These are phyloP conservation scores for Lonchura striata DNA, from an alignment of 2,113 vertebrate species.

Conservation along the genomic window DNA sequence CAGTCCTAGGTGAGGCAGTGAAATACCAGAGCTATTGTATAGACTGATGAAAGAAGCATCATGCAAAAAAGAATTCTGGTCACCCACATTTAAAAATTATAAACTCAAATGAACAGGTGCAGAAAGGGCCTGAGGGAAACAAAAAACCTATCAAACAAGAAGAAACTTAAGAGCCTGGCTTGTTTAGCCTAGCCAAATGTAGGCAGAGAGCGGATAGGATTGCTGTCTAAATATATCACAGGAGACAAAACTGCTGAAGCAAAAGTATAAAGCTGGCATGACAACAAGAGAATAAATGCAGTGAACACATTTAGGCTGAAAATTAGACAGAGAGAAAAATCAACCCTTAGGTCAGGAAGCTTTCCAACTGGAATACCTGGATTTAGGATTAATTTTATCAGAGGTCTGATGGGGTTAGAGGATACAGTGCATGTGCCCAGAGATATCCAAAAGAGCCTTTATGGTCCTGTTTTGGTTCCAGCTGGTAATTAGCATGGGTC, in stretches of 20 bases:
- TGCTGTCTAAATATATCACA: constrained; percentile 64
- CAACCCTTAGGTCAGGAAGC: not conserved
- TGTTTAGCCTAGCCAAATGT: constrained; percentile 42
- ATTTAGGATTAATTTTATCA: not conserved
- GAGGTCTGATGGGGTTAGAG: not conserved
- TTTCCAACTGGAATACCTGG: not conserved
- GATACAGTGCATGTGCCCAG: not conserved
- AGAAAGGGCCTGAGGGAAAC: constrained; percentile 29
- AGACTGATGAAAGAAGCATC: not conserved
- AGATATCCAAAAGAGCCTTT: not conserved
- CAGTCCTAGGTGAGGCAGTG: not conserved
- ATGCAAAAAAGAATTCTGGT: not conserved
- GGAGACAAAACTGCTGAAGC: constrained; percentile 56
- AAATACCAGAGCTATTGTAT: not conserved
- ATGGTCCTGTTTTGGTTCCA: not conserved
- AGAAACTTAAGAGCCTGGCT: constrained; percentile 48
- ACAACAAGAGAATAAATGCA: not conserved
- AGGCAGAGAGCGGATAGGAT: constrained; percentile 32
- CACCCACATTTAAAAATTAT: not conserved
- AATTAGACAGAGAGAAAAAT: not conserved
- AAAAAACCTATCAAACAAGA: constrained; percentile 56
- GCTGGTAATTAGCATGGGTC: not conserved
- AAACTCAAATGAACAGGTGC: constrained; percentile 50
- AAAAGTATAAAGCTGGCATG: constrained; percentile 11
- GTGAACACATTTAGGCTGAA: not conserved